A percentile compares a stretch with the other conserved stretches of the same genome.
phyloP scores from a whole-genome alignment of 2,888 invertebrate genomes.

The Cantharis rustica region DNA sequence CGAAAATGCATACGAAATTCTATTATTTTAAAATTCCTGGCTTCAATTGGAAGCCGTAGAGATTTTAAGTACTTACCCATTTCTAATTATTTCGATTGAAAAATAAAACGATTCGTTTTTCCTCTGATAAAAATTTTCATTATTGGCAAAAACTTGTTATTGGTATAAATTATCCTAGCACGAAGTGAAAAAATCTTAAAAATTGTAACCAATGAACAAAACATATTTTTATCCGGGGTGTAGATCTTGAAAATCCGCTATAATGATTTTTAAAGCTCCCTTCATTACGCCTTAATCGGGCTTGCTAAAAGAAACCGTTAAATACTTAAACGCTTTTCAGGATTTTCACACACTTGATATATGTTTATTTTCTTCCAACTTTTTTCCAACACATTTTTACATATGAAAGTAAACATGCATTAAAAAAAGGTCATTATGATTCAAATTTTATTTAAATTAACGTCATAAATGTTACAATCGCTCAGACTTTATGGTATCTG shows the following conservation, averaged over 20 bases:
- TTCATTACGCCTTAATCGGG: slow-evolving; percentile 41
- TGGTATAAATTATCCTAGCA: not conserved
- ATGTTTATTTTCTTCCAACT: slow-evolving; percentile 16
- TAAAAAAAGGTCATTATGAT: not conserved
- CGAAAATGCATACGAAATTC: not conserved
- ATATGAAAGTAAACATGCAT: not conserved
- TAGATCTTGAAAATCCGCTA: slow-evolving; percentile 37
- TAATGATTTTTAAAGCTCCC: slow-evolving; percentile 44
- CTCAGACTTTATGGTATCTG: not conserved
- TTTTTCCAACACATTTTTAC: not conserved
- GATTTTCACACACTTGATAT: slow-evolving; percentile 19
- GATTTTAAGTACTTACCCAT: not conserved
- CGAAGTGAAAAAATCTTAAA: not conserved
- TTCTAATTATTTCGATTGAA: not conserved
- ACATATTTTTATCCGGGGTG: slow-evolving; percentile 29
- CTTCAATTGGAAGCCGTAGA: not conserved
- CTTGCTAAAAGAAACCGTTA: slow-evolving; percentile 28
- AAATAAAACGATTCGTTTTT: not conserved
- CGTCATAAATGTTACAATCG: not conserved
- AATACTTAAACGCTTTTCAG: slow-evolving; percentile 20
- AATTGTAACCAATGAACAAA: slow-evolving; percentile 19
- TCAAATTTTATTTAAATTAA: not conserved
- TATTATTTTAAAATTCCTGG: not conserved
- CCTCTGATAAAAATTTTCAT: not conserved
- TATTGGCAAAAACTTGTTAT: not conserved